Evolutionary conservation across 2,888 invertebrate genomes (phyloP).

Genomic region (Lathronympha strigana): DNA sequence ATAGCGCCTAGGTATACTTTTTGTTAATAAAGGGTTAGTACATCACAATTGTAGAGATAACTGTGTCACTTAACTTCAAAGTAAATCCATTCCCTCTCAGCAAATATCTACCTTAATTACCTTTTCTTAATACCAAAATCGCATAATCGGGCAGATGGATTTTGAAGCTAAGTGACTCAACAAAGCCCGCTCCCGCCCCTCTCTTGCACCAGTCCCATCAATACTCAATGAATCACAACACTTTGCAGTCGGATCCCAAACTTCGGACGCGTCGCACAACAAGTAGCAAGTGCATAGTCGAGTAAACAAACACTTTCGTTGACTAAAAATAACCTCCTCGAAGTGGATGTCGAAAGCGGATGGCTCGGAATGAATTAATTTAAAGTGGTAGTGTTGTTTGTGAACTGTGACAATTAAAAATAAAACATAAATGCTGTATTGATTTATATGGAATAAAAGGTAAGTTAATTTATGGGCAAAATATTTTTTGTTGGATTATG

Average conservation of each 20-base stretch:
- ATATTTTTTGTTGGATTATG: too few species aligned
- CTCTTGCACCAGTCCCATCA: background rate
- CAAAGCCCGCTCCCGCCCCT: constrained; percentile 18
- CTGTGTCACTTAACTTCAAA: too few species aligned
- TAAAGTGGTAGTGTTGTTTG: background rate
- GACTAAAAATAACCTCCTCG: background rate
- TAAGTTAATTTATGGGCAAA: background rate
- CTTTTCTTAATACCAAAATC: too few species aligned
- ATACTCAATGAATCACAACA: constrained; percentile 30
- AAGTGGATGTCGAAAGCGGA: too few species aligned
- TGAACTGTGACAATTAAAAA: background rate
- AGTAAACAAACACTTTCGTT: background rate
- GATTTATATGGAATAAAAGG: background rate
- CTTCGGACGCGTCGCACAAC: constrained; percentile 23
- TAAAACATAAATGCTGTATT: background rate
- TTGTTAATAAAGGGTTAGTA: too few species aligned
- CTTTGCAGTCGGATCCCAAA: constrained; percentile 21
- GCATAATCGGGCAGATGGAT: too few species aligned
- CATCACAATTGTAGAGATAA: too few species aligned
- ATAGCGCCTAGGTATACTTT: too few species aligned
- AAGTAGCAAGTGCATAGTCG: constrained; percentile 14
- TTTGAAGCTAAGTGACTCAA: too few species aligned
- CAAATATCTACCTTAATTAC: too few species aligned
- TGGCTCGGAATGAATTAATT: background rate
- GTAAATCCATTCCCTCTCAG: too few species aligned